These are phyloP conservation scores for Pangasius mekongensis DNA, from an alignment of 2,797 vertebrate species.

Conservation along the genomic window DNA sequence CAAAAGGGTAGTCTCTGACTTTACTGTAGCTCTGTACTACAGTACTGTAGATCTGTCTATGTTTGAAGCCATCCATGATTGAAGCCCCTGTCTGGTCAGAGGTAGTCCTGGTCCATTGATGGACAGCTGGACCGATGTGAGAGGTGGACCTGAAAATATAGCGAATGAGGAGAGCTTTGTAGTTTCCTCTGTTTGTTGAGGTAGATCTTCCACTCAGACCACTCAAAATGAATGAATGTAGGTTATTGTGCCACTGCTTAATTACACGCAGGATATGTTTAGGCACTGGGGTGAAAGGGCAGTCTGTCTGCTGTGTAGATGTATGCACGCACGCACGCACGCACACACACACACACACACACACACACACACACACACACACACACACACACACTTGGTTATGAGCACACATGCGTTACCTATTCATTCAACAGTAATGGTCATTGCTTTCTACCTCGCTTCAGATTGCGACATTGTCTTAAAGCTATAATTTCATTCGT, in stretches of 20 bases:
- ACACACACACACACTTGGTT: background rate
- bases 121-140: background rate
- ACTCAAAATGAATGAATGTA: slow-evolving; percentile 33
- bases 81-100: too few species aligned
- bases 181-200: background rate
- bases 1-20: background rate
- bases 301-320: slow-evolving; percentile 32
- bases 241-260: slow-evolving; percentile 47
- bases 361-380: slow-evolving; percentile 12
- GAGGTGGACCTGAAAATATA: background rate
- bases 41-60: background rate
- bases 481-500: slow-evolving; percentile 3
- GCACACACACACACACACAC: background rate
- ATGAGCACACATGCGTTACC: background rate
- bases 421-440: background rate
- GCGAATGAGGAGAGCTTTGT: background rate
- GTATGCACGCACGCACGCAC: slow-evolving; percentile 6
- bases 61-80: background rate
- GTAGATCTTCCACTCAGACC: background rate
- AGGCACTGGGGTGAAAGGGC: slow-evolving; percentile 49
- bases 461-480: slow-evolving; percentile 20
- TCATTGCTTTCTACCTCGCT: background rate
- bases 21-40: background rate
- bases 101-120: background rate
- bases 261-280: slow-evolving; percentile 42